These are phyloP conservation scores for Anthopleura sola DNA, from an alignment of 64 coral and sea anemone genomes.

Conservation along the genomic window DNA sequence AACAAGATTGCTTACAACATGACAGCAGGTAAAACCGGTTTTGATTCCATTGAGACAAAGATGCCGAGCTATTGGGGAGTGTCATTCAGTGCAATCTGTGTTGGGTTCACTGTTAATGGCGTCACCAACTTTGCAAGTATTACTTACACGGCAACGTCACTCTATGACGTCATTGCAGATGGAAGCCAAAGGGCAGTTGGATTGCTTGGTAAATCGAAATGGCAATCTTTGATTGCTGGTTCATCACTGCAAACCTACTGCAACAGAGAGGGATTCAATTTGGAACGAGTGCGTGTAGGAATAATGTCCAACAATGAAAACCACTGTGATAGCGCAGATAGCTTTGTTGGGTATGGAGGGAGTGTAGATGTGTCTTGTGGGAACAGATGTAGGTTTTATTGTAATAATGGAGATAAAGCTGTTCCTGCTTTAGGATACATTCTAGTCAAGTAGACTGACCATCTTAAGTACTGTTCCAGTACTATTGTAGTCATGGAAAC, in stretches of 20 bases:
- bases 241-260: not conserved
- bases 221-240: not conserved
- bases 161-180: conserved; percentile 19
- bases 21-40: conserved; percentile 37
- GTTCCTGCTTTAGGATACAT: not conserved
- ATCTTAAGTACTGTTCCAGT: not conserved
- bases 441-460: not conserved
- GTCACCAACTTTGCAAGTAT: conserved; percentile 18
- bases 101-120: conserved; percentile 31
- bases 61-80: conserved; percentile 40
- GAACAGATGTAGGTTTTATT: not conserved
- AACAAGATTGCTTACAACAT: conserved; percentile 50
- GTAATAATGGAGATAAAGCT: not conserved
- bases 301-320: not conserved
- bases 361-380: not conserved
- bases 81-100: conserved; percentile 41
- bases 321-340: not conserved
- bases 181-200: not conserved
- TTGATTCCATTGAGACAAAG: conserved; percentile 42
- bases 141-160: not conserved
- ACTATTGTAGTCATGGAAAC: too few relatives aligned
- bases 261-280: conserved; percentile 16
- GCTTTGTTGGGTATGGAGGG: not conserved
- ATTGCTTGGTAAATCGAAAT: not conserved
- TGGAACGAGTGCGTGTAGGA: not conserved